These are phyloP conservation scores for Indri indri DNA, from an alignment of 2,113 vertebrate genomes.

Conservation along the genomic window DNA sequence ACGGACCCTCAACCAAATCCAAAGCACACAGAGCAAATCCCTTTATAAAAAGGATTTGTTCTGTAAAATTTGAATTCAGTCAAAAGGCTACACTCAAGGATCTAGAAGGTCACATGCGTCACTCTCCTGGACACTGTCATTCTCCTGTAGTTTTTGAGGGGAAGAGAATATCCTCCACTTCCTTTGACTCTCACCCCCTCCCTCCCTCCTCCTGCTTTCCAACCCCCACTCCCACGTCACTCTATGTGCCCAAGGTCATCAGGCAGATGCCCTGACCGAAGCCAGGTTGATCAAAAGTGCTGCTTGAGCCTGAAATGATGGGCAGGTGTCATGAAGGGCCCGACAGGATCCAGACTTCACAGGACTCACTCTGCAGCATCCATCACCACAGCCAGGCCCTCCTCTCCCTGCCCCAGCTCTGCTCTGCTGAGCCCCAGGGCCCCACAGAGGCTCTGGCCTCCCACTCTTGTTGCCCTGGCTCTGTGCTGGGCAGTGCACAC, in stretches of 20 bases:
- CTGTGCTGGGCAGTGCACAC: not conserved
- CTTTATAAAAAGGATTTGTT: too few relatives aligned
- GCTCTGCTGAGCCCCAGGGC: not conserved
- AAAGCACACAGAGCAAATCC: too few relatives aligned
- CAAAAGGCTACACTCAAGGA: too few relatives aligned
- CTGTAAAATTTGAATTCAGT: too few relatives aligned
- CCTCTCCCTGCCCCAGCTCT: accelerated
- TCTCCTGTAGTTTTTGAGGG: not conserved
- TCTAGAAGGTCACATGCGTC: not conserved
- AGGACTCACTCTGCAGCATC: not conserved
- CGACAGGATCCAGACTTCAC: not conserved
- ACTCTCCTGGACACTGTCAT: not conserved
- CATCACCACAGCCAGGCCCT: not conserved
- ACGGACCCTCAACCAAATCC: too few relatives aligned
- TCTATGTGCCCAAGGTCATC: not conserved
- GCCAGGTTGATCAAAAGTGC: not conserved
- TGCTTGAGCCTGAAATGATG: not conserved
- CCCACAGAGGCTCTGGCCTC: not conserved
- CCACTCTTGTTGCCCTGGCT: too few relatives aligned
- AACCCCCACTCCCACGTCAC: not conserved
- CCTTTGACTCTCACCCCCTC: not conserved
- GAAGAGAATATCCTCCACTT: not conserved
- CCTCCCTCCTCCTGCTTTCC: not conserved
- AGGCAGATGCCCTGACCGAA: not conserved
- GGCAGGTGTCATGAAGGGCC: not conserved